These are phyloP conservation scores for Dendrolimus punctatus DNA, from an alignment of 1,140 invertebrate species.

Conservation along the genomic window DNA sequence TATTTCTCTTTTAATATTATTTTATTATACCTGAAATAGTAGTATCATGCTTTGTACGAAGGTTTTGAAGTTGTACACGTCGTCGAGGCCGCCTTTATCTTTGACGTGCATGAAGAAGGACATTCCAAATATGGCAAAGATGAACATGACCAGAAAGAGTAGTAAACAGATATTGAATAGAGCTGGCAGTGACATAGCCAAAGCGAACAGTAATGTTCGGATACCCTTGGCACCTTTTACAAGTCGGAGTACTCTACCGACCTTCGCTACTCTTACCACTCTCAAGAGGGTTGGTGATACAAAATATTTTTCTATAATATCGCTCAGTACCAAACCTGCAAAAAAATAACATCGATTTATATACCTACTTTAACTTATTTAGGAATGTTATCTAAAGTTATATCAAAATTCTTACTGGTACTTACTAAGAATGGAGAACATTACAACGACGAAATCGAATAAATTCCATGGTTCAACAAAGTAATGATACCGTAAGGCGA, in stretches of 20 bases:
- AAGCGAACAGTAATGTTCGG: conserved; percentile 94
- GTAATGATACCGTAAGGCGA: conserved; percentile 97
- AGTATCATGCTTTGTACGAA: conserved; percentile 98
- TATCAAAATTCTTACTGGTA: conserved; percentile 19
- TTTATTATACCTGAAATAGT: conserved; percentile 87
- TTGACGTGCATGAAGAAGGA: conserved; percentile 99
- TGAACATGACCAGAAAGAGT: conserved; percentile 98
- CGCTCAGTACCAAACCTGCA: conserved; percentile 93
- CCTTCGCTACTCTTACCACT: conserved; percentile 97
- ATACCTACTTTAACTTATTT: too few relatives aligned
- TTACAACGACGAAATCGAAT: conserved; percentile 99
- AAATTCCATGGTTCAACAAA: conserved; percentile 99
- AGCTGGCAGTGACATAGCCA: conserved; percentile 98
- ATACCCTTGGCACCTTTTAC: conserved; percentile 99
- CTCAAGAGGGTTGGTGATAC: conserved; percentile 97
- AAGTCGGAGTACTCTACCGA: conserved; percentile 95
- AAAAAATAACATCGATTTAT: conserved; percentile 24
- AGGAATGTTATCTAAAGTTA: too few relatives aligned
- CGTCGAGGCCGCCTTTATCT: conserved; percentile 92
- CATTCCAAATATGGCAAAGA: conserved; percentile 99
- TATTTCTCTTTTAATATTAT: neutral
- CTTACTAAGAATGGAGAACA: conserved; percentile 97
- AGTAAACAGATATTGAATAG: conserved; percentile 99
- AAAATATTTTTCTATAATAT: conserved; percentile 97
- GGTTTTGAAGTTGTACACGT: conserved; percentile 99